Evolutionary conservation across 2,797 vertebrate genomes (phyloP).

Genomic region (Sebastes oblongus): DNA sequence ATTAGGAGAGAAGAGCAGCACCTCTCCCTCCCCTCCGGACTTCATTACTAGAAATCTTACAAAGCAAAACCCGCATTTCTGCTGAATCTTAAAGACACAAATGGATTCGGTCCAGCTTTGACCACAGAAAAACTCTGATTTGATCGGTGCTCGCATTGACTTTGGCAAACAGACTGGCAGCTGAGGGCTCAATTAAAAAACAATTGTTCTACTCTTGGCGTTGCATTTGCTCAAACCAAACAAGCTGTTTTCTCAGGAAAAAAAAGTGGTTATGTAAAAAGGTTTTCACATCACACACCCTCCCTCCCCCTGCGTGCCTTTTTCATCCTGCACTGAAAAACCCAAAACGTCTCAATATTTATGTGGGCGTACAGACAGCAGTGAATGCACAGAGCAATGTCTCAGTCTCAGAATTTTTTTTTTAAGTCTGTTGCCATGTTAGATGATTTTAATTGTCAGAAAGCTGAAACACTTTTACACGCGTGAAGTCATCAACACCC

Average conservation of each 20-base stretch:
- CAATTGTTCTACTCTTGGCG: conserved; percentile 24
- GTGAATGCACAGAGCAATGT: not conserved
- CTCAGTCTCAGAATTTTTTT: not conserved
- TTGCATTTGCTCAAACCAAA: conserved; percentile 37
- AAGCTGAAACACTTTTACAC: not conserved
- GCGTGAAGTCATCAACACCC: not conserved
- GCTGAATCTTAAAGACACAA: conserved; percentile 4
- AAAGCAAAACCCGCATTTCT: conserved; percentile 1
- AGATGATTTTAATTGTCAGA: not conserved
- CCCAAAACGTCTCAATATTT: conserved; percentile 10
- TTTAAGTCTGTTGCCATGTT: not conserved
- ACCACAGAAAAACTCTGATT: not conserved
- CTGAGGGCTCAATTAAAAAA: conserved; percentile 41
- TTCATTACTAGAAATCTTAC: not conserved
- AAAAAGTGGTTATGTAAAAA: conserved; percentile 46
- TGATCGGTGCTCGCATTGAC: not conserved
- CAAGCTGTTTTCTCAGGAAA: conserved; percentile 34
- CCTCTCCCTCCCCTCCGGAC: not conserved
- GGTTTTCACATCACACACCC: not conserved
- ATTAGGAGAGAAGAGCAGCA: not conserved
- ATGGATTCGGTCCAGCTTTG: not conserved
- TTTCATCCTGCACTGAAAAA: conserved; percentile 28
- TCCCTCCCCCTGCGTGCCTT: not conserved
- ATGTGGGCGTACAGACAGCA: conserved; percentile 31
- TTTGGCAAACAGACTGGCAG: conserved; percentile 14